Base-by-base conservation (phyloP, 2,888 invertebrate genomes). In the Notodonta dromedarius region DNA sequence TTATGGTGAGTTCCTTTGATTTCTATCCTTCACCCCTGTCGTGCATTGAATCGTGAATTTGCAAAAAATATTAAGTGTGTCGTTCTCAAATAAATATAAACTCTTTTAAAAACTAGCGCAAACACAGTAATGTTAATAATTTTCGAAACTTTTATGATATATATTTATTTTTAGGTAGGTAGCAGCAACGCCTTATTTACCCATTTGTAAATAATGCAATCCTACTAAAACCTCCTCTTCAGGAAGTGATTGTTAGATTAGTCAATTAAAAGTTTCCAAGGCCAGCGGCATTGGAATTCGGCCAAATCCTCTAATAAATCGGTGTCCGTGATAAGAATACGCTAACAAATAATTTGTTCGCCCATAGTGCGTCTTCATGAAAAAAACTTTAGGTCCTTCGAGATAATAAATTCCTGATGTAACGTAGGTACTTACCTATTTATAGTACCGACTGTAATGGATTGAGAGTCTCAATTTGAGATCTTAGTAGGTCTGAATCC, bases 201-300 rank as follows among this genome's bases (percentile, higher is more conserved):
- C 24, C 24, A 24, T 24, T 24, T 24, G 24, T 24, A 24, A 58
- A 69, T 70, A 75, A 59, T 77, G 66, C 67, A 73, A 58, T 68
- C 57, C 56, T 70, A 74, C 71, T 66, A 73, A 80, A 76, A 67
- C 62, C 70, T 70, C 67, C 70, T 74, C 68, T 65, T 65, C 70
- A 67, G 64, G 67, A 78, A 78, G 76, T 67, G 76, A 78, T 77
- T 78, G 81, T 79, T 74, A 66, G 71, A 76, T 71, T 69, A 74
- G 76, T 77, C 83, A 86, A 86, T 87, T 84, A 87, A 86, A 87
- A 86, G 80, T 86, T 86, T 78, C 75, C 72, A 82, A 81, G 82
- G 78, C 72, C 75, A 69, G 65, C 68, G 74, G 60, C 76, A 73
- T 84, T 87, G 85, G 84, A 82, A 80, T 80, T 76, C 75, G 71